Evolutionary conservation across 2,888 invertebrate species (phyloP).

Genomic region (Polydrusus tereticollis): DNA sequence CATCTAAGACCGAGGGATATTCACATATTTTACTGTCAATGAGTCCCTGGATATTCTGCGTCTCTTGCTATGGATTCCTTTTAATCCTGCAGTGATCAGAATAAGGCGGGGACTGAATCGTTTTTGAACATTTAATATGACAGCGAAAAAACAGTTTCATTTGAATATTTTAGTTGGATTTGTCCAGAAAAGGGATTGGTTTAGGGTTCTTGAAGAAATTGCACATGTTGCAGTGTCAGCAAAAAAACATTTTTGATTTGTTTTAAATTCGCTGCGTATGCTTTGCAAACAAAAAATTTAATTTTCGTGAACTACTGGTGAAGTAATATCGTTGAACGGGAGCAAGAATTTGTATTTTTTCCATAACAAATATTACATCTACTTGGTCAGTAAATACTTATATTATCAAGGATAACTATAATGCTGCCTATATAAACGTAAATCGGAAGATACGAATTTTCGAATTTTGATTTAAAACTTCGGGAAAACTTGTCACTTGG

Average conservation of each 20-base stretch:
- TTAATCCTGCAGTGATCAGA: slow-evolving; percentile 27
- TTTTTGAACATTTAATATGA: slow-evolving; percentile 30
- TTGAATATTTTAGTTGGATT: slow-evolving; percentile 25
- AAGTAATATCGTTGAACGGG: no score
- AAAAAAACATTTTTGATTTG: background rate
- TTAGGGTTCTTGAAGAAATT: background rate
- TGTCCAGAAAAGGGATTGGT: slow-evolving; percentile 3
- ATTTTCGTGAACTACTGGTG: no score
- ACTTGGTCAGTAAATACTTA: no score
- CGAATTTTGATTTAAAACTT: no score
- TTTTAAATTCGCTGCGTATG: slow-evolving; percentile 2
- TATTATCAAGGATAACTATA: no score
- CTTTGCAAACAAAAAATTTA: no score
- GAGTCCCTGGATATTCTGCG: slow-evolving; percentile 47
- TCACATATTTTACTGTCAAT: slow-evolving; percentile 61
- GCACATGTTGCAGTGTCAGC: slow-evolving; percentile 6
- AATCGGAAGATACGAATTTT: no score
- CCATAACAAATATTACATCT: no score
- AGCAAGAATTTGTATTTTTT: no score
- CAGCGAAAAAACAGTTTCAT: slow-evolving; percentile 28
- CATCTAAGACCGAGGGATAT: slow-evolving; percentile 61
- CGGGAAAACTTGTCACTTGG: no score
- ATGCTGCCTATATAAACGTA: no score
- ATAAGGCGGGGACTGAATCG: slow-evolving; percentile 26
- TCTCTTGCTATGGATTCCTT: slow-evolving; percentile 20